Evolutionary conservation across 2,888 invertebrate species (phyloP), one percentile per base, ranked within the genome.

Genomic region (Xylocampa areola): DNA sequence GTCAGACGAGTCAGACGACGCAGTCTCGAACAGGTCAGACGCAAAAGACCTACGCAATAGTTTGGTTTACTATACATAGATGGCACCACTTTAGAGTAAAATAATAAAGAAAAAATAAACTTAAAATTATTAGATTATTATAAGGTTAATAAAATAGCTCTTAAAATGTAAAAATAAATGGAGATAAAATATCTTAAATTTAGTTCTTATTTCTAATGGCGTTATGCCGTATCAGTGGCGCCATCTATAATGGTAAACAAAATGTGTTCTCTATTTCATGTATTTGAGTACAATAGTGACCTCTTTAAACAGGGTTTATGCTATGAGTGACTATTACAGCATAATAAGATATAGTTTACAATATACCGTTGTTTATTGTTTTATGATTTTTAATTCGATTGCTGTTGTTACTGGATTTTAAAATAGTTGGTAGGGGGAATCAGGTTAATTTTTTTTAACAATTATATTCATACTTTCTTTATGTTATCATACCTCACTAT

Each of bases 11-110:
- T 30, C 32, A 10, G 16, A 14, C n/a, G n/a, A n/a, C n/a, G n/a
- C n/a, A n/a, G n/a, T n/a, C n/a, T n/a, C n/a, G n/a, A n/a, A n/a
- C 41, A 5, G 27, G 19, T 8, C 40, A 7, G 5, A n/a, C n/a
- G n/a, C n/a, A n/a, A n/a, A n/a, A n/a, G n/a, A 51, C 59, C 72
- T 72, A 58, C 68, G 55, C 64, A 72, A 51, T 6, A 29, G 5
- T 32, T 25, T 7, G 2, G 21, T 49, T 57, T 45, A 21, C 17
- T 11, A 19, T 11, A 11, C 21, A 53, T 33, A 51, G 68, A 37
- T 57, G 63, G 57, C 57, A 4, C 43, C 35, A 50, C 41, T 50
- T n/a, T n/a, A 14, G 2, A 5, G 14, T 41, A 41, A 7, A 23
- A n/a, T n/a, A n/a, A n/a, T n/a, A n/a, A n/a, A n/a, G n/a, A n/a